A percentile compares a stretch with the other conserved stretches of the same genome.
Evolutionary conservation across 2,113 vertebrate genomes (phyloP).

Genomic region (Pogona vitticeps): DNA sequence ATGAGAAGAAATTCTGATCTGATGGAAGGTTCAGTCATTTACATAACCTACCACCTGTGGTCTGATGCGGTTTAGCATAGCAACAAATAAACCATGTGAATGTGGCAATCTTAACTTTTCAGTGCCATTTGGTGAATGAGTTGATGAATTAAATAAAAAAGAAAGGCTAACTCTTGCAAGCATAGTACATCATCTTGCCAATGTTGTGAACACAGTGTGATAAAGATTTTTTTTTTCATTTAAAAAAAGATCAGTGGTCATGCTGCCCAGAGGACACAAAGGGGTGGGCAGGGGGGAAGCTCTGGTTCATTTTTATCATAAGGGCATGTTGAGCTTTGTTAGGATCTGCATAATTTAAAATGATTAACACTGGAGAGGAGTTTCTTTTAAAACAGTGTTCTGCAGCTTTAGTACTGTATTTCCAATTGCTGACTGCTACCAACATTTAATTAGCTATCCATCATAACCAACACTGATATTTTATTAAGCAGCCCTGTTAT

Average conservation of each 20-base stretch:
- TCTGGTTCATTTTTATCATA: too few species aligned
- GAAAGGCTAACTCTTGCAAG: too few species aligned
- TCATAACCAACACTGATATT: conserved; percentile 9
- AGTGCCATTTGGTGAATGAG: too few species aligned
- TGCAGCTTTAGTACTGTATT: conserved; percentile 4
- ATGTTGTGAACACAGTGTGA: too few species aligned
- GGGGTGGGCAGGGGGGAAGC: too few species aligned
- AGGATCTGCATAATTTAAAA: conserved; percentile 8
- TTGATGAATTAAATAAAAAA: not conserved
- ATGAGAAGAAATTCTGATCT: not conserved
- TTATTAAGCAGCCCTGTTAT: not conserved
- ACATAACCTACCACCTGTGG: not conserved
- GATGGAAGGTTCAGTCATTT: not conserved
- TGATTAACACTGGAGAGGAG: conserved; percentile 23
- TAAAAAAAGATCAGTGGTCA: too few species aligned
- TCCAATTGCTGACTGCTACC: conserved; percentile 22
- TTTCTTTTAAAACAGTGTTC: conserved; percentile 16
- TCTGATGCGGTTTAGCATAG: not conserved
- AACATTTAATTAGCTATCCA: conserved; percentile 6
- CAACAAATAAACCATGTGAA: not conserved
- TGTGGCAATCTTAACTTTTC: not conserved
- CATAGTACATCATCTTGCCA: too few species aligned
- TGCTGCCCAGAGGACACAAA: too few species aligned
- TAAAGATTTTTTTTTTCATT: too few species aligned
- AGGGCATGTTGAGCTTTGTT: not conserved